Percentiles rank a stretch among this genome's conserved stretches.
Evolutionary conservation across 23 tunicate species (phyloP).

Genomic region (Halocynthia roretzi): DNA sequence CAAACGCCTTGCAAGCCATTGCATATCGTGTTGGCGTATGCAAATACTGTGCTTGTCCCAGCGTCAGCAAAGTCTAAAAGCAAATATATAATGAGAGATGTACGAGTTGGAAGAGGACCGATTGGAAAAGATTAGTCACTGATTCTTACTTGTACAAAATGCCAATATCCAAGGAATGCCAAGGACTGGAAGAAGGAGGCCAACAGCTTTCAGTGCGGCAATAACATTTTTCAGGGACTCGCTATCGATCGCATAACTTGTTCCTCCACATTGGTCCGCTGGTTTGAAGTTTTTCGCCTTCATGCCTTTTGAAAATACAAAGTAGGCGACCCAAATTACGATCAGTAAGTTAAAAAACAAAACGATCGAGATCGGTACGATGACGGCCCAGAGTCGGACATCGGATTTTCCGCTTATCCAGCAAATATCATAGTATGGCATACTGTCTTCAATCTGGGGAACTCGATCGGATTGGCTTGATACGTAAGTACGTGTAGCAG

Average conservation of each 20-base stretch:
- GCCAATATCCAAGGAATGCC: constrained; percentile 27
- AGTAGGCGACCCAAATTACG: constrained; percentile 9
- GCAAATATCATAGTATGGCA: constrained; percentile 23
- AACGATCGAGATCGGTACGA: constrained; percentile 21
- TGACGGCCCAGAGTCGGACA: constrained; percentile 13
- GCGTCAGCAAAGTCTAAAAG: no score
- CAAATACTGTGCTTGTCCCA: no score
- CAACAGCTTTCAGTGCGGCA: constrained; percentile 18
- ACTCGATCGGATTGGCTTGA: neutral
- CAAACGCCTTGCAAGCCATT: no score
- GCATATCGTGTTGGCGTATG: no score
- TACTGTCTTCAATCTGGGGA: no score
- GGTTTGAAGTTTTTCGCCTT: constrained; percentile 13
- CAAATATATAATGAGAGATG: no score
- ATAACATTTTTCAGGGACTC: neutral
- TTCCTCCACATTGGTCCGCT: neutral
- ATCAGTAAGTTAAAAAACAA: constrained; percentile 13
- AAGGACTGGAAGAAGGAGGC: constrained; percentile 18
- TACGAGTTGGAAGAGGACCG: no score
- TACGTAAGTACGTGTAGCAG: neutral
- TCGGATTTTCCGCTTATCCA: constrained; percentile 2
- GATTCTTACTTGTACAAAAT: constrained; percentile 24
- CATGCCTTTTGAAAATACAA: neutral
- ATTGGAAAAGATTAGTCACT: no score
- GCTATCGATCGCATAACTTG: neutral